These are phyloP conservation scores for Perithous albicinctus DNA, from an alignment of 2,888 invertebrate genomes.

Conservation along the genomic window DNA sequence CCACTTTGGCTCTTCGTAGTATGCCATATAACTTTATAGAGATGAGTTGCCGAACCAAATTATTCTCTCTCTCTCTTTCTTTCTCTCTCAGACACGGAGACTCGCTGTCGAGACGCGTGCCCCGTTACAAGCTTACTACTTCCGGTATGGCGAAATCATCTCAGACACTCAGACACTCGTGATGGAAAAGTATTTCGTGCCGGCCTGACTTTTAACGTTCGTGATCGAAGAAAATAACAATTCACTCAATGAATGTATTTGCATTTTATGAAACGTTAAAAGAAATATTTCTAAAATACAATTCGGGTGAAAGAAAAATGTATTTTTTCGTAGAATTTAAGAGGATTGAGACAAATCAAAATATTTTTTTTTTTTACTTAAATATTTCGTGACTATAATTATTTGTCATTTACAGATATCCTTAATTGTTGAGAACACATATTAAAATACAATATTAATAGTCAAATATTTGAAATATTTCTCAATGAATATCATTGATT, in stretches of 20 bases:
- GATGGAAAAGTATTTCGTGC: background rate
- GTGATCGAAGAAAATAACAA: background rate
- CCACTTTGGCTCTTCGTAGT: conserved; percentile 46
- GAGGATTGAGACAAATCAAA: no score
- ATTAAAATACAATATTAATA: no score
- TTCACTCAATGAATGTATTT: background rate
- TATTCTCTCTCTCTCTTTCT: conserved; percentile 29
- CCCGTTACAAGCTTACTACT: conserved; percentile 15
- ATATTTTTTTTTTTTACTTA: no score
- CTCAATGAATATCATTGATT: no score
- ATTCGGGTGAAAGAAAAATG: background rate
- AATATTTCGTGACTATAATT: no score
- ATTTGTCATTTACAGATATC: background rate
- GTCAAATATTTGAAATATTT: no score
- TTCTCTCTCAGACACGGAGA: no score
- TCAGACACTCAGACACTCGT: no score
- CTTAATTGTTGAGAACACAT: background rate
- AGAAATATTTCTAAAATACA: background rate
- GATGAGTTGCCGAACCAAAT: conserved; percentile 39
- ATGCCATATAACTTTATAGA: conserved; percentile 11
- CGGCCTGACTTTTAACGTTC: background rate
- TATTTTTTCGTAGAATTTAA: background rate
- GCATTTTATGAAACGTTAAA: background rate
- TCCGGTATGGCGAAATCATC: conserved; percentile 37
- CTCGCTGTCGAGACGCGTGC: conserved; percentile 21